These are phyloP conservation scores for Trematocara nigrifrons DNA, from an alignment of 2,113 vertebrate genomes.

Conservation along the genomic window DNA sequence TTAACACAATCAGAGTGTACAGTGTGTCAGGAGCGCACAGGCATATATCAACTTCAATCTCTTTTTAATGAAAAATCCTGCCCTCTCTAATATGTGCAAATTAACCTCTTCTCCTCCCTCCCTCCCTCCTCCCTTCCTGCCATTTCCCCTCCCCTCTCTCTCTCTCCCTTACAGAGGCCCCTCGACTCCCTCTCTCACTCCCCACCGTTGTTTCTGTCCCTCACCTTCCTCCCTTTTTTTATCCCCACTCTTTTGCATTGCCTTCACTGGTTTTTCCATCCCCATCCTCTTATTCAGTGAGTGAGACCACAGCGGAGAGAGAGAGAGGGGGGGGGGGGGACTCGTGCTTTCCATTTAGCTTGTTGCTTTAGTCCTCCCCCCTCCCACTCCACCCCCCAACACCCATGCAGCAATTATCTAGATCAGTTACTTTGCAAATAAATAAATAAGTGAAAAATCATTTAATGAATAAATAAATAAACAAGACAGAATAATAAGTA, in stretches of 20 bases:
- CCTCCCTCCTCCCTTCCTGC: slow-evolving; percentile 15
- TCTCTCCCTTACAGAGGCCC: slow-evolving; percentile 49
- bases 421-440: background rate
- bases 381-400: accelerated
- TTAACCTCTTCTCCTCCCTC: slow-evolving; percentile 70
- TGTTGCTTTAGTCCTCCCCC: slow-evolving; percentile 21
- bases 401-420: slow-evolving; percentile 14
- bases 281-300: background rate
- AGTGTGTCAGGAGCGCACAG: slow-evolving; percentile 76
- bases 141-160: slow-evolving; percentile 35
- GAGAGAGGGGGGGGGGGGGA: background rate
- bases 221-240: slow-evolving; percentile 5
- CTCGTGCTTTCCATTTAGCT: slow-evolving; percentile 26
- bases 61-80: slow-evolving; percentile 84
- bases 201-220: slow-evolving; percentile 8
- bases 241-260: slow-evolving; percentile 11
- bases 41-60: slow-evolving; percentile 83
- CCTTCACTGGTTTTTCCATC: slow-evolving; percentile 30
- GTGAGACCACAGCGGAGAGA: background rate
- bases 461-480: background rate
- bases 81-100: slow-evolving; percentile 82
- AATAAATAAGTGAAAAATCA: background rate
- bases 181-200: slow-evolving; percentile 15
- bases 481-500: background rate
- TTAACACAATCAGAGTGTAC: slow-evolving; percentile 76